Conservation (phyloP, 2,888 invertebrate species). For the Dynastes tityus region DNA sequence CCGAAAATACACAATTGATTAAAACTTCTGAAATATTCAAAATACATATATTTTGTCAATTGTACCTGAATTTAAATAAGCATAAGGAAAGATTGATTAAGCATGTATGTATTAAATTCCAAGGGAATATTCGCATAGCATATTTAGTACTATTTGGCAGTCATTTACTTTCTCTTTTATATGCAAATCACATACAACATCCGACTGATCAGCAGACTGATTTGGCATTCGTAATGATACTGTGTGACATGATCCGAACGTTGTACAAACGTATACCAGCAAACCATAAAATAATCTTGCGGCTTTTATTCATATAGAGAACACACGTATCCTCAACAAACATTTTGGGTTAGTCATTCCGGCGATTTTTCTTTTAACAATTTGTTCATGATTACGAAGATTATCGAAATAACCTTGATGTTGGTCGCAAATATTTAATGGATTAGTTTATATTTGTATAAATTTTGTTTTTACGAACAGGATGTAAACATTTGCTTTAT, state of each 20-base stretch:
- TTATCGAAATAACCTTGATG: constrained; percentile 1
- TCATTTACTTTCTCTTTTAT: constrained; percentile 34
- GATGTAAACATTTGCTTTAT: no score
- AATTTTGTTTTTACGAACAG: neutral
- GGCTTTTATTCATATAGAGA: neutral
- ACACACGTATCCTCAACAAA: neutral
- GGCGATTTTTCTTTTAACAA: neutral
- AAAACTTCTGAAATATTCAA: neutral
- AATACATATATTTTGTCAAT: neutral
- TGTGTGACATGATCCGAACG: constrained; percentile 18
- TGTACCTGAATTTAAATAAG: neutral
- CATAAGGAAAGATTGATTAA: neutral
- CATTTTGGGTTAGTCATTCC: neutral
- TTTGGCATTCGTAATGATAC: constrained; percentile 34
- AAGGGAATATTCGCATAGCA: constrained; percentile 8
- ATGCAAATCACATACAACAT: constrained; percentile 38
- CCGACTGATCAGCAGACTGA: constrained; percentile 37
- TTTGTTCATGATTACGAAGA: constrained; percentile 1
- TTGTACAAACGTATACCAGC: neutral
- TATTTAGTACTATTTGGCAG: constrained; percentile 18
- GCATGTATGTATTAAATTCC: constrained; percentile 17
- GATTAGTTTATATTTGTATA: neutral
- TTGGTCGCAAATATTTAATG: neutral
- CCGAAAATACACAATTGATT: neutral
- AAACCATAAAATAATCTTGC: neutral